Percentiles rank a stretch among this genome's conserved stretches.
These are phyloP conservation scores for Stercorarius parasiticus DNA, from an alignment of 2,113 vertebrate genomes.

Conservation along the genomic window DNA sequence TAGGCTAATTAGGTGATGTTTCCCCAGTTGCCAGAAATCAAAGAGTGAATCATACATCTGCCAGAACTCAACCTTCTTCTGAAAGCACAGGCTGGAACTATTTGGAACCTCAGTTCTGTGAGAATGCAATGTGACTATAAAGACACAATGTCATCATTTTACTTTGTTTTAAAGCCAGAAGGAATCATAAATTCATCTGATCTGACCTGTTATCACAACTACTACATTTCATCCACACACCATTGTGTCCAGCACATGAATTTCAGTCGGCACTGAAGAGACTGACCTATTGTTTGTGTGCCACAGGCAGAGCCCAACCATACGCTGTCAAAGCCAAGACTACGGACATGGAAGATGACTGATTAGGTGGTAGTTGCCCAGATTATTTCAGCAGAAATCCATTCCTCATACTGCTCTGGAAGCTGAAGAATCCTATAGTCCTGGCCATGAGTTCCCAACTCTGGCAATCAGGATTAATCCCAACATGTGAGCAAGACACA, in stretches of 20 bases:
- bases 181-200: background rate
- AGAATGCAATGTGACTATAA: background rate
- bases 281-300: background rate
- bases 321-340: background rate
- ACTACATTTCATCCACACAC: background rate
- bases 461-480: background rate
- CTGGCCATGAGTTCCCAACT: background rate
- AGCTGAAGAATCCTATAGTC: background rate
- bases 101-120: background rate
- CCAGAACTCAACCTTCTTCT: background rate
- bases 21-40: constrained; percentile 30
- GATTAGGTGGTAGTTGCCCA: background rate
- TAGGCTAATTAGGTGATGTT: constrained; percentile 18
- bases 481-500: background rate
- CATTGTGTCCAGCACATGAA: background rate
- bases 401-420: background rate
- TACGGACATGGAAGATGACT: background rate
- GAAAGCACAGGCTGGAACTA: background rate
- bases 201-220: background rate
- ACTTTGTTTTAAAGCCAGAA: background rate
- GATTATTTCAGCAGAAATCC: background rate
- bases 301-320: background rate
- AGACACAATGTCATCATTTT: background rate
- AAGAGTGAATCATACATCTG: constrained; percentile 16
- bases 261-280: background rate